Base-by-base conservation (phyloP, 2,888 invertebrate species). In the Geotrupes spiniger region DNA sequence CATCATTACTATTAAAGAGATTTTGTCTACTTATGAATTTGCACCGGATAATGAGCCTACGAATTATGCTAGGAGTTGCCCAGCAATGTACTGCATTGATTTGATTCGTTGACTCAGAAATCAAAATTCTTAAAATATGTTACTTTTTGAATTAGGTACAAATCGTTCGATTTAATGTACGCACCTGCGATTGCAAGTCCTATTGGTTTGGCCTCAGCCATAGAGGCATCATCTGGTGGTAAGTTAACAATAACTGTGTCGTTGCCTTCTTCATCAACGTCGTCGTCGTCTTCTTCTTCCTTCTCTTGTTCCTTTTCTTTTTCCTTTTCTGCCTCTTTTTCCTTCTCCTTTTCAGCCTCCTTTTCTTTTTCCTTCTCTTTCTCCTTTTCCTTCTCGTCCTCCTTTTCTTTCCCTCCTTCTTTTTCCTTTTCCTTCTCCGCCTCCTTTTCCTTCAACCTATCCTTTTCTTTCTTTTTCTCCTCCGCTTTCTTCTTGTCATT, bases 201-300 rank as follows among this genome's bases (percentile, higher is more conserved):
- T 36, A 87, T 77, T 45, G 88, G 88, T 61, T 84, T 87, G 0
- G 87, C 87, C 72, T 88, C 87, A 15, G 88, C 87, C 10, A 88
- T 81, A 0, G 82, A 80, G 9, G 81, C 79, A 50, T 81, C 80
- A 47, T 78, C 77, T 9, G 78, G 76, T 2, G 81, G 81, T 2
- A 76, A 70, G 52, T 77, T 76, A 12, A 82, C 71, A 14, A 75
- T 70, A 8, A 74, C 68, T 2, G 72, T 71, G 15, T 74, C 74
- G 11, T 66, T 66, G 1, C 63, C 63, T 0, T 77, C 72, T 9
- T 74, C 72, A 52, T 70, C 71, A 27, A 63, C 60, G 15, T 61
- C 62, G 31, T 64, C 63, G 28, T 59, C 62, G 36, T 65, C 57
- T 65, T 58, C 54, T 42, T 60, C 55, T 44, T 60, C 55, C 39